Percentiles rank a stretch among this genome's conserved stretches.
These are phyloP conservation scores for Nyctibius grandis DNA, from an alignment of 2,797 vertebrate genomes.

Conservation along the genomic window DNA sequence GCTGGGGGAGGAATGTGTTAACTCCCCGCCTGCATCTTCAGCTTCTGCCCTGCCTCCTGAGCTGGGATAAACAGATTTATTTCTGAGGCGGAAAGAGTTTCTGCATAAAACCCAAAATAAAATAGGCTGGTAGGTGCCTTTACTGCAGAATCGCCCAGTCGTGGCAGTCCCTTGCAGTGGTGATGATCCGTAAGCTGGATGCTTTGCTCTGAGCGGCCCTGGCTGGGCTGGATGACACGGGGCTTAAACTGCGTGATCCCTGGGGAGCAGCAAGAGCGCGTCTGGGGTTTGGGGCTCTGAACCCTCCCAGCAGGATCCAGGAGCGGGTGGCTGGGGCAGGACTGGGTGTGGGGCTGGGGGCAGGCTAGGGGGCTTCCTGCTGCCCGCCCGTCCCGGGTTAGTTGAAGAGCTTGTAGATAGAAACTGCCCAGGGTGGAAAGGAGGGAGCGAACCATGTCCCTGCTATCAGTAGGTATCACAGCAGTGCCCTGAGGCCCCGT, in stretches of 20 bases:
- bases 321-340: not conserved
- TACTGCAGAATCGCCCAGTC: not conserved
- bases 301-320: not conserved
- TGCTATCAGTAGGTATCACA: not conserved
- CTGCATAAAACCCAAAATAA: not conserved
- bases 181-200: not conserved
- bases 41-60: not conserved
- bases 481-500: fast-evolving
- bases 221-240: not conserved
- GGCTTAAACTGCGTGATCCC: not conserved
- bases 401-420: not conserved
- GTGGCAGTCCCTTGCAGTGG: not conserved
- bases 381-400: fast-evolving
- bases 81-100: not conserved
- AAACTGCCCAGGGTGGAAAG: not conserved
- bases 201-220: not conserved
- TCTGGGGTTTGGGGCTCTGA: not conserved
- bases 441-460: not conserved
- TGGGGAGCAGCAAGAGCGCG: not conserved
- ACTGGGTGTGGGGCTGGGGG: not conserved
- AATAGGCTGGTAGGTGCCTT: not conserved
- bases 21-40: not conserved
- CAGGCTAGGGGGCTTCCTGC: not conserved
- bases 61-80: not conserved
- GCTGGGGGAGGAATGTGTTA: not conserved